These are phyloP conservation scores for Vireo altiloquus DNA, from an alignment of 2,113 vertebrate species.

Conservation along the genomic window DNA sequence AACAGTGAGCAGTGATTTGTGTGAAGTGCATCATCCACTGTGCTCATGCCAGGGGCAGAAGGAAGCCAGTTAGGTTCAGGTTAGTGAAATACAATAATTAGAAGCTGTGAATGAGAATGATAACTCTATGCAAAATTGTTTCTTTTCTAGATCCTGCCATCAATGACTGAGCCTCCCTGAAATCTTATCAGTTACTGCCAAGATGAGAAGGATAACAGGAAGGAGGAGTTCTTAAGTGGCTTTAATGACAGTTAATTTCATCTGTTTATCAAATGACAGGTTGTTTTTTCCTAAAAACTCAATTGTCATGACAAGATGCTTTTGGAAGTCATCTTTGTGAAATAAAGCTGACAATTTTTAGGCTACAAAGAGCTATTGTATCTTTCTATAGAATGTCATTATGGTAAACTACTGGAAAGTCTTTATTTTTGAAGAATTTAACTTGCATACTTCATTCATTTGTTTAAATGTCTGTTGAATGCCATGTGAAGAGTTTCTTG, in stretches of 20 bases:
- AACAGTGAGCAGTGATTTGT: not conserved
- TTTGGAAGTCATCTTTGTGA: slow-evolving; percentile 32
- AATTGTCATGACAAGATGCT: not conserved
- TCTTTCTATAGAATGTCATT: not conserved
- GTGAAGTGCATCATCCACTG: not conserved
- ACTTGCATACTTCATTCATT: not conserved
- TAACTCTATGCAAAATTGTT: slow-evolving; percentile 46
- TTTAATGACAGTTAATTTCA: slow-evolving; percentile 36
- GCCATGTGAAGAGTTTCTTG: slow-evolving; percentile 16
- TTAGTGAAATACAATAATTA: not conserved
- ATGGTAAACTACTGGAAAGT: slow-evolving; percentile 7
- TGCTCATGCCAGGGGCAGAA: not conserved
- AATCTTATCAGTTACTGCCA: slow-evolving; percentile 32
- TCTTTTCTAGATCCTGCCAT: slow-evolving; percentile 57
- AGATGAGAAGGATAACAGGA: slow-evolving; percentile 35
- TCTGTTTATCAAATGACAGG: slow-evolving; percentile 10
- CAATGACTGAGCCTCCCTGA: slow-evolving; percentile 29
- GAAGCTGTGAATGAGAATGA: not conserved
- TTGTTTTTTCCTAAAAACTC: not conserved
- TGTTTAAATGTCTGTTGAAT: slow-evolving; percentile 24
- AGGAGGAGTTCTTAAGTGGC: slow-evolving; percentile 6
- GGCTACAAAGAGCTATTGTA: slow-evolving; percentile 25
- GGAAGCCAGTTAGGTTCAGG: not conserved
- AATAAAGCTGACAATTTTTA: slow-evolving; percentile 46
- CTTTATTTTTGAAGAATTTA: slow-evolving; percentile 24